Evolutionary conservation across 1,140 invertebrate genomes (phyloP), one percentile per base, ranked within the genome.

Genomic region (Pseudomyrmex flavicornis): DNA sequence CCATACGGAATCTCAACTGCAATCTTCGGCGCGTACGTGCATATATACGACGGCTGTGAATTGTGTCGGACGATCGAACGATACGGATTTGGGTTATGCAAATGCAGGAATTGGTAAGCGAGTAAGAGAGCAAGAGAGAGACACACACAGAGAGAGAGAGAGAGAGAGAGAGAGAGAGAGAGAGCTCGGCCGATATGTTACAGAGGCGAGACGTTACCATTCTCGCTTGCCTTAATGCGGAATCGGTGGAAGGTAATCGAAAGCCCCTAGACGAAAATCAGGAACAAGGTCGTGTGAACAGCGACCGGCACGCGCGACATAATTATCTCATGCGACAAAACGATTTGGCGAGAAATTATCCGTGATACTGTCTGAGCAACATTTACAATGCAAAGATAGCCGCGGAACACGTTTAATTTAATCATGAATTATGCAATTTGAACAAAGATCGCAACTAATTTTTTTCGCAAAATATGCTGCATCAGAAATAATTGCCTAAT

Each of bases 11-110:
- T 80, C 76, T 80, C 76, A 22, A 35, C 44, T 54, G 20, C 58
- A 80, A 80, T 80, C 76, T 80, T 80, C 66, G 66, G 66, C 66
- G 76, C 76, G 76, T 80, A 80, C 76, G 66, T 80, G 76, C 76
- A 79, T 44, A 69, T 20, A 79, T 77, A 35, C 73, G 50, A 44
- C 17, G 20, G 54, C 76, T 58, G 44, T 79, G 65, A 68, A 80
- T 72, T 61, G 76, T 59, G 76, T 61, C 44, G 54, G 52, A 70
- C 76, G 76, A 79, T 79, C 54, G 66, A n/a, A n/a, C 76, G 76
- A 80, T 80, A 80, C 66, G 66, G 76, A 79, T 80, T 80, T 66
- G 76, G 66, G 66, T 80, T 59, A 63, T 77, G 74, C 61, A 75
- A 76, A 59, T 75, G 48, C 54, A 58, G n/a, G 46, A 83, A 44